Evolutionary conservation across 2,113 vertebrate species (phyloP), one percentile per base, ranked within the genome.

Genomic region (Motacilla alba): DNA sequence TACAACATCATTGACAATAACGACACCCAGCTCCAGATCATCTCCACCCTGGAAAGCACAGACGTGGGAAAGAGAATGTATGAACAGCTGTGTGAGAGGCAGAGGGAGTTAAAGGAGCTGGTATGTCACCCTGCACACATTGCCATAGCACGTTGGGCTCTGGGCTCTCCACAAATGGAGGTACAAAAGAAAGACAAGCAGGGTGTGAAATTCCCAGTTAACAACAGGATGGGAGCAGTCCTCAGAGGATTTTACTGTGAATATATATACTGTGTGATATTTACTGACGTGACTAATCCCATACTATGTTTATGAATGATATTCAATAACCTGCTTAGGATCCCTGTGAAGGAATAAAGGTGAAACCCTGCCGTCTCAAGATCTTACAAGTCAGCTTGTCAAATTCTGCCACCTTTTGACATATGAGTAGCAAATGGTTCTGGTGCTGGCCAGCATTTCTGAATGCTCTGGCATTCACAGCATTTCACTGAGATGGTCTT

Each of bases 1-100:
- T 99, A 99, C 97, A 99, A 99, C 98, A 99, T 99, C 97, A 99
- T 99, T 8, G 99, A 99, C 96, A 99, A 99, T 95, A 99, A 99
- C 5, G 99, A 99, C 98, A 99, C 99, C 5, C 99, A 99, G 97
- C 98, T 99, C 94, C 99, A 99, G 98, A 99, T 99, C 98, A 99
- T 99, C 98, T 99, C 99, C 62, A 99, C 99, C 15, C 98, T 99
- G 97, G 99, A 99, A 98, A 99, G 99, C 98, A 99, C 99, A 14
- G 98, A 98, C 55, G 98, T 99, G 90, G 99, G 99, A 78, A 99
- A 99, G 73, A 99, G 98, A 96, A 99, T 99, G 99, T 99, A 99
- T 21, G 99, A 99, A 97, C 99, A 99, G 98, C 99, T 99, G 70
- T 99, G 99, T 13, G 99, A 99, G 97, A 97, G 99, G 58, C 99